Percentiles rank a stretch among this genome's conserved stretches.
Conservation (phyloP, 2,113 vertebrate genomes). For the Rallus limicola region DNA sequence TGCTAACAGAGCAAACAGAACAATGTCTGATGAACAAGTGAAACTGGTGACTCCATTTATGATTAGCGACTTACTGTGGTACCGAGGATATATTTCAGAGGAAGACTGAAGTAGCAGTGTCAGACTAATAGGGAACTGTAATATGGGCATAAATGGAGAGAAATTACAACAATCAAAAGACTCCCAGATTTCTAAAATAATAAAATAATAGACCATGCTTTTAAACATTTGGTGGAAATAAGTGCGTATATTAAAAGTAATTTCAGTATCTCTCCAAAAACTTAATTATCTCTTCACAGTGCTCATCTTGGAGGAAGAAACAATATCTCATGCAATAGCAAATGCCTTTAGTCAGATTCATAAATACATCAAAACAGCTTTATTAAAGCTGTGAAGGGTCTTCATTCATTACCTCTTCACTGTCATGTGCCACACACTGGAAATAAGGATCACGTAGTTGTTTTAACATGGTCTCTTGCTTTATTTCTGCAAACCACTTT, state of each 20-base stretch:
- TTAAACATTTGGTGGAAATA: background rate
- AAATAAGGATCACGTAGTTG: background rate
- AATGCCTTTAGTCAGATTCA: background rate
- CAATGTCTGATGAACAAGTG: rapidly evolving
- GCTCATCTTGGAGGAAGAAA: background rate
- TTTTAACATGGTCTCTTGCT: background rate
- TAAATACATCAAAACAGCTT: background rate
- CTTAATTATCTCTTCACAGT: background rate
- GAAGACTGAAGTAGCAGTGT: background rate
- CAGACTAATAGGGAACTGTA: background rate
- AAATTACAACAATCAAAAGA: background rate
- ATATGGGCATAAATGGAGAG: background rate
- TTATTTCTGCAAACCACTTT: background rate
- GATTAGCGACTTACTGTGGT: background rate
- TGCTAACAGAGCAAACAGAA: background rate
- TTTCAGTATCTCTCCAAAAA: background rate
- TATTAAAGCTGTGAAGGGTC: background rate
- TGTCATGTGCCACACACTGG: background rate
- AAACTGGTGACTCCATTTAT: background rate
- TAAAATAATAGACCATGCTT: background rate
- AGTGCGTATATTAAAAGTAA: background rate
- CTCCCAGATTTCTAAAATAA: background rate
- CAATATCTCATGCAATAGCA: background rate
- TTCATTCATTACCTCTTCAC: background rate
- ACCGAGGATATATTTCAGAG: background rate